Percentiles rank a stretch among this genome's conserved stretches.
Evolutionary conservation across 2,888 invertebrate species (phyloP).

Genomic region (Lepidonotus clava): DNA sequence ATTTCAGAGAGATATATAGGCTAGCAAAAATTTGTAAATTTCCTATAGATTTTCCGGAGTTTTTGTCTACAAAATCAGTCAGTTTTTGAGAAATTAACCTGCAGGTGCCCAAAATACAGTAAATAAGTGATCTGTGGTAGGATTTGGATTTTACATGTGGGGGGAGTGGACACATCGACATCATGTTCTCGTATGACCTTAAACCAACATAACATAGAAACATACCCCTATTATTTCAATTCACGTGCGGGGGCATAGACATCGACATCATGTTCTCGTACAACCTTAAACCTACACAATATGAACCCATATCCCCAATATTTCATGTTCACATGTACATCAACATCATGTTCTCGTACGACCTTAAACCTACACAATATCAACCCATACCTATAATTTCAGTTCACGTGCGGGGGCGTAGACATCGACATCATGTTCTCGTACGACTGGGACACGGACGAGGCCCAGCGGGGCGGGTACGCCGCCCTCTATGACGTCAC

Average conservation of each 20-base stretch:
- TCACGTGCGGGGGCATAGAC: not conserved
- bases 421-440: conserved; percentile 64
- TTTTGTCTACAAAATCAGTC: too few species aligned
- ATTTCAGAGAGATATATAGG: too few species aligned
- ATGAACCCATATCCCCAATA: not conserved
- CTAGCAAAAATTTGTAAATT: too few species aligned
- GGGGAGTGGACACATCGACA: too few species aligned
- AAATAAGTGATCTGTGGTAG: too few species aligned
- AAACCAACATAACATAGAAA: not conserved
- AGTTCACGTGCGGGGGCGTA: conserved; percentile 64
- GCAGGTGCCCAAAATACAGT: too few species aligned
- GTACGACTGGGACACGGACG: conserved; percentile 64
- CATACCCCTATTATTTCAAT: not conserved
- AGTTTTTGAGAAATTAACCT: too few species aligned
- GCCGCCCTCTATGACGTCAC: conserved; percentile 58
- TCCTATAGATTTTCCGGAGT: too few species aligned
- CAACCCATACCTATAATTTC: not conserved
- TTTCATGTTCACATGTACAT: not conserved
- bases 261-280: not conserved
- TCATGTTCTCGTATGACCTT: not conserved
- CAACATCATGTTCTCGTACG: too few species aligned
- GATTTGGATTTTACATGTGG: too few species aligned
- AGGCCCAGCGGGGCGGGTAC: conserved; percentile 52
- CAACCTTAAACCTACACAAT: too few species aligned
- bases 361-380: not conserved